phyloP scores from a whole-genome alignment of 1,140 invertebrate genomes.

The Anastatus disparis region DNA sequence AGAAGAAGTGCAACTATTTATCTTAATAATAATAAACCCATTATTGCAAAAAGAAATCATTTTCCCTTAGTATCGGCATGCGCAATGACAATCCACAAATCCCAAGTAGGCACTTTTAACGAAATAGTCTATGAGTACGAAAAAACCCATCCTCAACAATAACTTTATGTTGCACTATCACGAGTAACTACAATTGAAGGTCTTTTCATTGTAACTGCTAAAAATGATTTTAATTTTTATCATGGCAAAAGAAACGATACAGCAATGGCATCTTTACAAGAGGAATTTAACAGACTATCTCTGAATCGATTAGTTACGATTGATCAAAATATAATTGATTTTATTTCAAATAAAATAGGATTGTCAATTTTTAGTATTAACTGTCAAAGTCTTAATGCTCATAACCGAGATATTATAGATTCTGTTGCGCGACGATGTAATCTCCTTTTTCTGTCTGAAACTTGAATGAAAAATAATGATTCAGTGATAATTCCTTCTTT shows the following conservation, averaged over 20 bases:
- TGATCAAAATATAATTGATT: too few species aligned
- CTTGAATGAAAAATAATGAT: not conserved
- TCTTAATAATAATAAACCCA: conserved; percentile 44
- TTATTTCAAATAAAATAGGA: too few species aligned
- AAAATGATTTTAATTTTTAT: conserved; percentile 32
- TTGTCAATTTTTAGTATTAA: conserved; percentile 23
- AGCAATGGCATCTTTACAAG: conserved; percentile 2
- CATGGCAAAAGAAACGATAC: conserved; percentile 11
- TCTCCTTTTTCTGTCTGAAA: conserved; percentile 4
- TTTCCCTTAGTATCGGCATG: conserved; percentile 50
- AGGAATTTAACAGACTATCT: conserved; percentile 35
- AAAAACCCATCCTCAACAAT: conserved; percentile 30
- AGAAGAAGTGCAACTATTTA: conserved; percentile 48
- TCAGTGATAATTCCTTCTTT: not conserved
- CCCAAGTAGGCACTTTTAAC: conserved; percentile 47
- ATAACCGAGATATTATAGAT: conserved; percentile 14
- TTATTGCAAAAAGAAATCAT: conserved; percentile 50
- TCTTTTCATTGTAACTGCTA: conserved; percentile 41
- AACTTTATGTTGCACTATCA: conserved; percentile 47
- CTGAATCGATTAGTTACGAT: conserved; percentile 16
- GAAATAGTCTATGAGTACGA: conserved; percentile 48
- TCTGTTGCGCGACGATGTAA: conserved; percentile 1
- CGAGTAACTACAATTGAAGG: conserved; percentile 43
- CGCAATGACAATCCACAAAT: conserved; percentile 51
- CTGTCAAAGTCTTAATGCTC: conserved; percentile 35